These are phyloP conservation scores for Cantharis lateralis DNA, from an alignment of 2,888 invertebrate species.

Conservation along the genomic window DNA sequence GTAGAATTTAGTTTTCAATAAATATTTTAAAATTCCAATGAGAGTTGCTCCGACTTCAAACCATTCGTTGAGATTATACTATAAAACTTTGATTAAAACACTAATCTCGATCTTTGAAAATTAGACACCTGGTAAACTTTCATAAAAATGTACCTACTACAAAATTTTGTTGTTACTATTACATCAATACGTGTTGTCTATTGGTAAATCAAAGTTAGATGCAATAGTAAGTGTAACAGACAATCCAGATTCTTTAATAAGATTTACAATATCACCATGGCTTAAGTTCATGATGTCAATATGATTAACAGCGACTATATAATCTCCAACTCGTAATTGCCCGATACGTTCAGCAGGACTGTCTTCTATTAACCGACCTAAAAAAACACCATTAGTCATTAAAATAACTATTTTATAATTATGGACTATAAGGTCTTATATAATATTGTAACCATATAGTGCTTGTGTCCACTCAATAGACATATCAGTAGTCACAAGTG, in stretches of 20 bases:
- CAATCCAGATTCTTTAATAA: slow-evolving; percentile 95
- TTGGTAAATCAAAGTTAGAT: slow-evolving; percentile 61
- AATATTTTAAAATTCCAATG: too few relatives aligned
- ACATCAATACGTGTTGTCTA: background rate
- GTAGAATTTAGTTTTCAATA: too few relatives aligned
- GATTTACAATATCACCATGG: slow-evolving; percentile 95
- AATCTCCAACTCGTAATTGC: slow-evolving; percentile 89
- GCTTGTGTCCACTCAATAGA: background rate
- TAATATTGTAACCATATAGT: too few relatives aligned
- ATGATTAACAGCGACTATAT: slow-evolving; percentile 93
- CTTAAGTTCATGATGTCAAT: slow-evolving; percentile 88
- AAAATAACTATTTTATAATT: background rate
- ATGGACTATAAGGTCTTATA: background rate
- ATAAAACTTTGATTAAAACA: too few relatives aligned
- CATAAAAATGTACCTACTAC: background rate
- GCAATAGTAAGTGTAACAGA: slow-evolving; percentile 85
- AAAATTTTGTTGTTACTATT: background rate
- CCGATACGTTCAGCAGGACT: slow-evolving; percentile 96
- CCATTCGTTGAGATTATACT: too few relatives aligned
- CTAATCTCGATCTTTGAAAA: background rate
- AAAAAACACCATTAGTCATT: slow-evolving; percentile 7
- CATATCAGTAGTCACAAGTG: background rate
- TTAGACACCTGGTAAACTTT: background rate
- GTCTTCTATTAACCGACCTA: slow-evolving; percentile 91
- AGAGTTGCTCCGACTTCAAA: too few relatives aligned